A percentile compares a stretch with the other conserved stretches of the same genome.
phyloP scores from a whole-genome alignment of 2,113 vertebrate species.

The Chloropsis hardwickii region DNA sequence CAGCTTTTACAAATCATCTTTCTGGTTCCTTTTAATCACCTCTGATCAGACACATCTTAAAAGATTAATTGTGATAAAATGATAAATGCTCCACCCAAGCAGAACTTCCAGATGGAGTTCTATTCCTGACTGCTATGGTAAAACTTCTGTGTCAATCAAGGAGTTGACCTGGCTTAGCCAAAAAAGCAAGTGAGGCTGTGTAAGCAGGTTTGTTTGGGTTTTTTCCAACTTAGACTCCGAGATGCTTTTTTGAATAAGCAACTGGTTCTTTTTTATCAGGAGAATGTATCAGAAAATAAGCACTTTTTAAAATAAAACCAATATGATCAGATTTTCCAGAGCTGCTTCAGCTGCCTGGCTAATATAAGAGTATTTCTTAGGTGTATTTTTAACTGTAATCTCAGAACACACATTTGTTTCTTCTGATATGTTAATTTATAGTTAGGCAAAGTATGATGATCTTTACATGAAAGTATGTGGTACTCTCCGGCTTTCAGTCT shows the following conservation, averaged over 20 bases:
- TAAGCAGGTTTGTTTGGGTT: not conserved
- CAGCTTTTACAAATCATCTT: not conserved
- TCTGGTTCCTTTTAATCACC: not conserved
- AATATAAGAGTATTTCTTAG: not conserved
- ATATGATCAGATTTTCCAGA: not conserved
- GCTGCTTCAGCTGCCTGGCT: not conserved
- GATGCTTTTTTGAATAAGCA: not conserved
- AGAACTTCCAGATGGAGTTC: not conserved
- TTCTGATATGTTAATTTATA: constrained; percentile 8
- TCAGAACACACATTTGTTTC: not conserved
- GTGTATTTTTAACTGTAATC: not conserved
- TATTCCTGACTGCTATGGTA: not conserved
- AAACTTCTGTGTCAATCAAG: not conserved
- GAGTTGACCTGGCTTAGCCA: not conserved
- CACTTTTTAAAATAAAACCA: not conserved
- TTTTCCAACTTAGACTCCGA: not conserved
- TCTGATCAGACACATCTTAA: not conserved
- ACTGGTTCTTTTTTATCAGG: not conserved
- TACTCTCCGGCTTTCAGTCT: not conserved
- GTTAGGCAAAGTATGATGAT: not conserved
- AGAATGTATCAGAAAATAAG: not conserved
- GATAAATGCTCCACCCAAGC: not conserved
- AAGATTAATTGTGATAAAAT: not conserved
- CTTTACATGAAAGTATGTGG: not conserved
- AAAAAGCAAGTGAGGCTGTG: not conserved